phyloP scores from a whole-genome alignment of 2,797 vertebrate genomes.

The Helarctos malayanus region DNA sequence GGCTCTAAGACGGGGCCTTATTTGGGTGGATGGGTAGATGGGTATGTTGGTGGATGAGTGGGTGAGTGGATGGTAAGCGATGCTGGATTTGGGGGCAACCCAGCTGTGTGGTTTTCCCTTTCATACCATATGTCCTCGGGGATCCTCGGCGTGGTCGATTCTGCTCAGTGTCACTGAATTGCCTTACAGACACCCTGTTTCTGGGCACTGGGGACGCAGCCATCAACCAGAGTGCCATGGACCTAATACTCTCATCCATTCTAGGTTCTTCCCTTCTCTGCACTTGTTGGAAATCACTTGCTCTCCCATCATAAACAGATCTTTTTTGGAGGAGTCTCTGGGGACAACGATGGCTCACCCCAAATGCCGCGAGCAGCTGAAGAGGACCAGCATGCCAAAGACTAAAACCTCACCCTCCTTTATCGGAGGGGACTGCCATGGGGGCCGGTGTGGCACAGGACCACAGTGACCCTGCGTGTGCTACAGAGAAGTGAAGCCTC shows the following conservation, averaged over 20 bases:
- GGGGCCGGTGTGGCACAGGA: rapidly evolving
- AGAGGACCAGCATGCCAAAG: neutral
- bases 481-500: too few species aligned
- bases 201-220: rapidly evolving
- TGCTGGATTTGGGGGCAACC: neutral
- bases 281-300: neutral
- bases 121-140: too few species aligned
- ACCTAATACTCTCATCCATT: neutral
- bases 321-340: neutral
- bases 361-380: rapidly evolving
- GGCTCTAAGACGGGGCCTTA: too few species aligned
- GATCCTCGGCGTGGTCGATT: neutral
- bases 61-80: rapidly evolving
- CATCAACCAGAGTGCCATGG: rapidly evolving
- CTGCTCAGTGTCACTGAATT: neutral
- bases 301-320: neutral
- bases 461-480: rapidly evolving
- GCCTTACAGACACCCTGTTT: neutral
- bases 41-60: rapidly evolving
- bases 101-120: too few species aligned
- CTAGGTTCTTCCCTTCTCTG: neutral
- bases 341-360: neutral
- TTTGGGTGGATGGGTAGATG: rapidly evolving
- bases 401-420: neutral
- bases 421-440: rapidly evolving